Evolutionary conservation across 2,797 vertebrate species (phyloP).

Genomic region (Anabacerthia variegaticeps): DNA sequence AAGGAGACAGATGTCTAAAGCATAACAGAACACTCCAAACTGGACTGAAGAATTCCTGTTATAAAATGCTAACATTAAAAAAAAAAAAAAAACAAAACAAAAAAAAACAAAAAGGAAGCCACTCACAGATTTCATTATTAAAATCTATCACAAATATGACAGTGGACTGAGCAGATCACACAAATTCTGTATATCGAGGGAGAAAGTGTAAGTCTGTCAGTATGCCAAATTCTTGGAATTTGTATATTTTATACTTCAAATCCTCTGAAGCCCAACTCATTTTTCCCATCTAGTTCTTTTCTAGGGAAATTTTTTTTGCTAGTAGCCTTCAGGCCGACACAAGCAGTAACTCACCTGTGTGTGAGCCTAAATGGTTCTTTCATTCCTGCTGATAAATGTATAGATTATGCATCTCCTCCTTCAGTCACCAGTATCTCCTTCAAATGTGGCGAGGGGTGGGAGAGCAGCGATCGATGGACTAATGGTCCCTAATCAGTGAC

Average conservation of each 20-base stretch:
- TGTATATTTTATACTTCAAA: slow-evolving; percentile 31
- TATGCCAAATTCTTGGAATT: slow-evolving; percentile 23
- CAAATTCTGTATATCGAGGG: neutral
- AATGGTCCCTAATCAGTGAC: neutral
- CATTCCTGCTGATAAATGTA: neutral
- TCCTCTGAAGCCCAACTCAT: slow-evolving; percentile 36
- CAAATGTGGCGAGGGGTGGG: accelerated
- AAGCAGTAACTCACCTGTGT: slow-evolving; percentile 6
- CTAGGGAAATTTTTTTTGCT: slow-evolving; percentile 1
- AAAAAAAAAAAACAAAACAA: neutral
- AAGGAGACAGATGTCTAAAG: slow-evolving; percentile 29
- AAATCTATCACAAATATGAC: neutral
- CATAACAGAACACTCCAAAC: neutral
- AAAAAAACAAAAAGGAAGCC: neutral
- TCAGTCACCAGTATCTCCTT: neutral
- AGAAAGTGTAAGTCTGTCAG: neutral
- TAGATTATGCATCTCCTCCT: neutral
- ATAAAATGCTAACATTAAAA: neutral
- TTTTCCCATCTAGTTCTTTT: slow-evolving; percentile 32
- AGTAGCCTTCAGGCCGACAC: neutral
- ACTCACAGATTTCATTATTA: neutral
- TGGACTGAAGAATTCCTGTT: slow-evolving; percentile 6
- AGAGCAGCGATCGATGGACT: neutral
- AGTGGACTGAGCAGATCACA: neutral
- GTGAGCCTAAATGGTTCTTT: neutral